Evolutionary conservation across 35 echinoderm and acorn worm genomes (phyloP).

Genomic region (Anneissia japonica): DNA sequence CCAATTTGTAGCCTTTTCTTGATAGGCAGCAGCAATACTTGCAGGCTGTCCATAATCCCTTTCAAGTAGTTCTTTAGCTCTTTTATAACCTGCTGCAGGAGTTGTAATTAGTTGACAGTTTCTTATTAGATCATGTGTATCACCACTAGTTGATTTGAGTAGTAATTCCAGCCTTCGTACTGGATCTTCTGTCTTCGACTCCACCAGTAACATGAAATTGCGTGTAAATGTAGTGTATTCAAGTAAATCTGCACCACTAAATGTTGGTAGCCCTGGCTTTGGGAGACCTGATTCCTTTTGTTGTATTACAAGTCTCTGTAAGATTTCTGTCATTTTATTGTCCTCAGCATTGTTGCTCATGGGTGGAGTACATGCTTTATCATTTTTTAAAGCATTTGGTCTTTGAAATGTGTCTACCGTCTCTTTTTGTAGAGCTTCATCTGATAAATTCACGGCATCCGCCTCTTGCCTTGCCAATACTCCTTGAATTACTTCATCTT

Average conservation of each 20-base stretch:
- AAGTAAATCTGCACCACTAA: conserved; percentile 34
- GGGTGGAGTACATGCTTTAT: too few species aligned
- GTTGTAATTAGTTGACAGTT: conserved; percentile 23
- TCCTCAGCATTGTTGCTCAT: too few species aligned
- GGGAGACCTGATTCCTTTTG: conserved; percentile 35
- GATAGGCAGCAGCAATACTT: too few species aligned
- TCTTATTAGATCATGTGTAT: conserved; percentile 35
- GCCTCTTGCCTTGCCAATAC: too few species aligned
- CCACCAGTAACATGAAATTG: conserved; percentile 49
- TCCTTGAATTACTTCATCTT: too few species aligned
- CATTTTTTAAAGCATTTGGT: too few species aligned
- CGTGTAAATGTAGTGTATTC: conserved; percentile 35
- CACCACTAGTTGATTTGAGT: conserved; percentile 35
- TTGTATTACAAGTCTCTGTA: conserved; percentile 23
- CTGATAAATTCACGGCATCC: too few species aligned
- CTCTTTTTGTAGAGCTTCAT: too few species aligned
- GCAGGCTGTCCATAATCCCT: too few species aligned
- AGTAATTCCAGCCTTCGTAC: conserved; percentile 22
- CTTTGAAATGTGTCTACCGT: too few species aligned
- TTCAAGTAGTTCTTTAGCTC: conserved; percentile 18
- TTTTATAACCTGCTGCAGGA: background rate
- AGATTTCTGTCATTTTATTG: background rate
- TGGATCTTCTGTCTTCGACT: conserved; percentile 11
- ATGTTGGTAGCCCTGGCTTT: conserved; percentile 6
- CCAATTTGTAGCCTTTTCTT: too few species aligned